Evolutionary conservation across 1,140 invertebrate genomes (phyloP), one percentile per base, ranked within the genome.

Genomic region (Ptiloglossa arizonensis): DNA sequence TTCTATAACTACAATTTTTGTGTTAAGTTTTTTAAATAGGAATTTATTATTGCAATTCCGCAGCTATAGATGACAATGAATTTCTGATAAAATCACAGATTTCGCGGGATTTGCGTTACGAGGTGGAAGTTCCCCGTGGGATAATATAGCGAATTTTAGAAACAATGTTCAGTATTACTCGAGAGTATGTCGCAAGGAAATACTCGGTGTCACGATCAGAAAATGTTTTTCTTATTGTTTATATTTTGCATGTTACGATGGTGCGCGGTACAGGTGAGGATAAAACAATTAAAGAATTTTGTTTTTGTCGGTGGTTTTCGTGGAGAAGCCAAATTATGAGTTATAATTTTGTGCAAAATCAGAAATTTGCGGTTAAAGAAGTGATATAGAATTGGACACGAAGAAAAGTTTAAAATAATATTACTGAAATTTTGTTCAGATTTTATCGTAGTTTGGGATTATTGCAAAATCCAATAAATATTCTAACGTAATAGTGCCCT

Each of bases 211-310:
- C n/a, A 5, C 5, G 0, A 38, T 41, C 41, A 35, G 9, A 38
- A n/a, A 35, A 59, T 59, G 57, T 35, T 57, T 32, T 32, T n/a
- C 8, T 35, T 9, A 19, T 35, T 35, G 1, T 13, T 38, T 2
- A 6, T 35, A 2, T 35, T 4, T 5, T 59, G 32, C 5, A 19
- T 19, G 57, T 22, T 59, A 11, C 3, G 19, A 1, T 59, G 32
- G 57, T 59, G 57, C 19, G 19, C 11, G 0, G 57, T 59, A 19
- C 57, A 59, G 57, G 57, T 59, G 32, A 59, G 56, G 29, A 57
- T 48, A 48, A 9, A 54, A 54, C 27, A 13, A 22, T 54, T 2
- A 0, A 27, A 54, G 19, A 6, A 50, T 9, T 22, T 50, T 50
- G 22, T 5, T 50, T n/a, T 2, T 4, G 6, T 48, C 9, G 46